Evolutionary conservation across 1,140 invertebrate genomes (phyloP).

Genomic region (Prorops nasuta): DNA sequence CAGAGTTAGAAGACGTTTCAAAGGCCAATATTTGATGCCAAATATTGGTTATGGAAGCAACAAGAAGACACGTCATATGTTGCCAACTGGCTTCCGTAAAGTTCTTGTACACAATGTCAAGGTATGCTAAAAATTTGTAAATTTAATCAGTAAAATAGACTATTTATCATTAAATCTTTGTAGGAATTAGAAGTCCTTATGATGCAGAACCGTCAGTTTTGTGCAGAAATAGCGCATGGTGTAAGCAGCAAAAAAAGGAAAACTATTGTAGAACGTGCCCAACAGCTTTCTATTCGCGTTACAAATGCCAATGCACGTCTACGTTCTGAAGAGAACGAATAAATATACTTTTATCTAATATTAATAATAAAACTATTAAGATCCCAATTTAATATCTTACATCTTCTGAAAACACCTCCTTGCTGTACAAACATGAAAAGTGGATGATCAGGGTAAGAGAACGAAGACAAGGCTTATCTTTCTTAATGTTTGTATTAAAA

Average conservation of each 20-base stretch:
- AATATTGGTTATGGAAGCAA: conserved; percentile 98
- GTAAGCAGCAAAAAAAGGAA: conserved; percentile 97
- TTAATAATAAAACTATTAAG: conserved; percentile 32
- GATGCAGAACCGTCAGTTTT: conserved; percentile 98
- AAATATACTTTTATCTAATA: conserved; percentile 55
- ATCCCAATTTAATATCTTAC: too few relatives aligned
- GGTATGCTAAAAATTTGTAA: conserved; percentile 54
- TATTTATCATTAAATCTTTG: conserved; percentile 2
- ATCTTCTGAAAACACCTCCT: too few relatives aligned
- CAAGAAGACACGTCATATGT: conserved; percentile 91
- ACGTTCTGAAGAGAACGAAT: conserved; percentile 97
- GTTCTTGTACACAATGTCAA: conserved; percentile 83
- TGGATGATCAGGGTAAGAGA: conserved; percentile 12
- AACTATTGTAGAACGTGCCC: conserved; percentile 92
- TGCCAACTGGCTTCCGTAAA: conserved; percentile 97
- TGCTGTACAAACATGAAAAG: conserved; percentile 6
- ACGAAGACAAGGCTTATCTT: conserved; percentile 14
- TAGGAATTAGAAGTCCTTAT: conserved; percentile 97
- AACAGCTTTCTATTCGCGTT: conserved; percentile 91
- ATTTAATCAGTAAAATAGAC: conserved; percentile 3
- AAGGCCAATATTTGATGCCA: conserved; percentile 98
- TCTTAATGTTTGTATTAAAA: conserved; percentile 44
- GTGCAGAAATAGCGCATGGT: conserved; percentile 95
- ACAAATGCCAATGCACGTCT: conserved; percentile 96
- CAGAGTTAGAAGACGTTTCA: conserved; percentile 96